These are phyloP conservation scores for Chrysochloris asiatica DNA, from an alignment of 2,113 vertebrate genomes.

Conservation along the genomic window DNA sequence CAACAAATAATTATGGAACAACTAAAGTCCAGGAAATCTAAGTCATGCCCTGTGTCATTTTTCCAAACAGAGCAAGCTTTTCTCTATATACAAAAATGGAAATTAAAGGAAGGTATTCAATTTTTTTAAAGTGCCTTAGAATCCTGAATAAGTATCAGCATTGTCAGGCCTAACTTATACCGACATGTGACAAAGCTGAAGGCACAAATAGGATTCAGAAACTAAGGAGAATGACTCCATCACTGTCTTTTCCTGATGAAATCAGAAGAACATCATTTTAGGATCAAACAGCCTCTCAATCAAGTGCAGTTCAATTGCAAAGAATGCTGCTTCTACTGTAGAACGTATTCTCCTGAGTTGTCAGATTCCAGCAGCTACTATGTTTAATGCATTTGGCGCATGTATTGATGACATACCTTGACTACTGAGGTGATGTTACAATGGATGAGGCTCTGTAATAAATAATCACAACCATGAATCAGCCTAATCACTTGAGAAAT, in stretches of 20 bases:
- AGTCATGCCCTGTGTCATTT: not conserved
- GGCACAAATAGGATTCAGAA: not conserved
- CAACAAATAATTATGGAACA: not conserved
- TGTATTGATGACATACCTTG: constrained; percentile 84
- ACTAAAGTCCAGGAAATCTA: not conserved
- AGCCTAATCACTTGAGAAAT: not conserved
- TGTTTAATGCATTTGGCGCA: not conserved
- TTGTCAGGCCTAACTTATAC: not conserved
- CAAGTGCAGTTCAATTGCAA: not conserved
- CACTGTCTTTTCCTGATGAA: not conserved
- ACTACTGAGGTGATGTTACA: constrained; percentile 90
- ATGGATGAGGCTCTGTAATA: constrained; percentile 86
- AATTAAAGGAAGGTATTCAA: not conserved
- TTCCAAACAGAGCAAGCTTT: not conserved
- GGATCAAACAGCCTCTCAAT: not conserved
- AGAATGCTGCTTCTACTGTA: not conserved
- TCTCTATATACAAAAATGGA: constrained; percentile 9
- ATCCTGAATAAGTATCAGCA: not conserved
- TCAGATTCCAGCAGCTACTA: not conserved
- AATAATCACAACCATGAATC: constrained; percentile 53
- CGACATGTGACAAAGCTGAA: not conserved
- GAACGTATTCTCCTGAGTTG: not conserved
- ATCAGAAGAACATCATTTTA: not conserved
- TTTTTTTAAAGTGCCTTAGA: not conserved
- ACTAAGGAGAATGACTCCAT: not conserved